Conservation (phyloP, 1,140 invertebrate genomes). For the Calliopsis andreniformis region DNA sequence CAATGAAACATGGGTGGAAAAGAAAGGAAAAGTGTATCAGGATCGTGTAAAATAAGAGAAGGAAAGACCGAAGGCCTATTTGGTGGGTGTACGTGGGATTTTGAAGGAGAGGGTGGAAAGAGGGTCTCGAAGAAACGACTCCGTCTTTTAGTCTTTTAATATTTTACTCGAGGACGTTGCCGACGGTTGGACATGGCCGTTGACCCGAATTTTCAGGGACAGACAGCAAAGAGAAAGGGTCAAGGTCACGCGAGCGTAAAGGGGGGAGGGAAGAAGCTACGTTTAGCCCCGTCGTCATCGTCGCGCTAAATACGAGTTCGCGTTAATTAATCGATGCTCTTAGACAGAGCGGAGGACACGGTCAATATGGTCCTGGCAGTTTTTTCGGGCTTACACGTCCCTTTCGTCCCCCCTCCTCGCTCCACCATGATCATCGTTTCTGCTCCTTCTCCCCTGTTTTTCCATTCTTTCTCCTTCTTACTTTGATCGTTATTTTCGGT, state of each 20-base stretch:
- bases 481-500: not conserved
- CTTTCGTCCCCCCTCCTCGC: slow-evolving; percentile 5
- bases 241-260: slow-evolving; percentile 36
- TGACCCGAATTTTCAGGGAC: slow-evolving; percentile 50
- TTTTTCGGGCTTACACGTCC: slow-evolving; percentile 52
- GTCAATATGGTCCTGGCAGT: slow-evolving; percentile 66
- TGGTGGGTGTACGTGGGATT: not conserved
- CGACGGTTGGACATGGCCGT: slow-evolving; percentile 40
- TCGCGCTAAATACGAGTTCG: slow-evolving; percentile 55
- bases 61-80: slow-evolving; percentile 2
- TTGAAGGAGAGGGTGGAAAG: too few relatives aligned
- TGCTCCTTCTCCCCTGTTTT: slow-evolving; percentile 1
- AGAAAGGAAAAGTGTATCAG: not conserved
- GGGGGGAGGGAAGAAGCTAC: not conserved
- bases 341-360: slow-evolving; percentile 61
- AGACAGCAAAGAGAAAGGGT: slow-evolving; percentile 27
- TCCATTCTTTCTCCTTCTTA: not conserved
- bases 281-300: slow-evolving; percentile 45
- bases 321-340: slow-evolving; percentile 64
- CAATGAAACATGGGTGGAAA: slow-evolving; percentile 9
- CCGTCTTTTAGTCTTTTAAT: slow-evolving; percentile 61
- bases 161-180: slow-evolving; percentile 56
- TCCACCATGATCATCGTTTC: not conserved
- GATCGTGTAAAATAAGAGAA: slow-evolving; percentile 19
- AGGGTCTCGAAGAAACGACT: slow-evolving; percentile 57